Evolutionary conservation across 2,888 invertebrate genomes (phyloP).

Genomic region (Andrena marginata): DNA sequence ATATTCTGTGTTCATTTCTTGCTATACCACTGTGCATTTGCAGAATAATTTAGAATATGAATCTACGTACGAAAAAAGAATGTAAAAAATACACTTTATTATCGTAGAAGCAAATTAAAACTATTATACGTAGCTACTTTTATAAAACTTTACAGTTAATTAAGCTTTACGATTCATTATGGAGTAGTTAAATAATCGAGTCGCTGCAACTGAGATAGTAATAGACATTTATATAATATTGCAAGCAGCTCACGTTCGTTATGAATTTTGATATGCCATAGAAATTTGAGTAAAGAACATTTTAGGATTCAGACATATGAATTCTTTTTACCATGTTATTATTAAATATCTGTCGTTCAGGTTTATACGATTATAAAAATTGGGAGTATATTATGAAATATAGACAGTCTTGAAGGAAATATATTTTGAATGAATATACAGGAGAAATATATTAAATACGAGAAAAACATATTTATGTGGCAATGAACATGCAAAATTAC

Average conservation of each 20-base stretch:
- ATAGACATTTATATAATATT: conserved; percentile 3
- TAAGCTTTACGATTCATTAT: conserved; percentile 4
- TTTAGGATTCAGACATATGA: background rate
- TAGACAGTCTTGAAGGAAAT: conserved; percentile 12
- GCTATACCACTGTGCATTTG: conserved; percentile 12
- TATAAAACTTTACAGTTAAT: conserved; percentile 11
- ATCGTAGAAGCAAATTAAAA: conserved; percentile 33
- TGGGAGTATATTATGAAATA: conserved; percentile 1
- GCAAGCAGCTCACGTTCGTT: conserved; percentile 1
- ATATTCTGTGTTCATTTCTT: conserved; percentile 15
- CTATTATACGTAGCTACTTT: background rate
- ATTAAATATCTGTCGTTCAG: background rate
- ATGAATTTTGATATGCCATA: background rate
- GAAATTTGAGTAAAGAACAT: conserved; percentile 16
- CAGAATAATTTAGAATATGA: background rate
- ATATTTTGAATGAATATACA: conserved; percentile 16
- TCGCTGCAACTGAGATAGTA: conserved; percentile 1
- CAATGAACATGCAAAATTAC: conserved; percentile 3
- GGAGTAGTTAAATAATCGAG: background rate
- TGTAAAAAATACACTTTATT: conserved; percentile 1
- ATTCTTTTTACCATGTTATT: background rate
- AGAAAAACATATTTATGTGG: conserved; percentile 12
- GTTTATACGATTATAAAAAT: conserved; percentile 2
- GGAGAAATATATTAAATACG: conserved; percentile 19
- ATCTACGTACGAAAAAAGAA: no score